A percentile compares a stretch with the other conserved stretches of the same genome.
Conservation (phyloP, 2,797 vertebrate species). For the Tapera naevia region DNA sequence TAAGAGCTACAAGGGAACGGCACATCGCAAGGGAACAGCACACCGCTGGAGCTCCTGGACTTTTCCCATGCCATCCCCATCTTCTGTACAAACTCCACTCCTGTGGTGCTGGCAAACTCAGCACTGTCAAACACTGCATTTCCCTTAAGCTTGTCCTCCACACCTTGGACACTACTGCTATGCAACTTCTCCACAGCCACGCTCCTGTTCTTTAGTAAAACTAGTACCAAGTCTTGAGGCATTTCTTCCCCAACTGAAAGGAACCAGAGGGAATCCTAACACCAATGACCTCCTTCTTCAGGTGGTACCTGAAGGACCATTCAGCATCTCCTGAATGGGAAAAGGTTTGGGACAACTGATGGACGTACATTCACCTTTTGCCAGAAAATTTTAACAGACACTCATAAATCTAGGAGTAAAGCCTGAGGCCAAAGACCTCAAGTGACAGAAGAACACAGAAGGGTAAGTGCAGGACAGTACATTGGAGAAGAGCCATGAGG, state of each 20-base stretch:
- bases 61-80: rapidly evolving
- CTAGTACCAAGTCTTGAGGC: neutral
- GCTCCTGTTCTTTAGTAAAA: neutral
- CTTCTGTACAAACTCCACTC: neutral
- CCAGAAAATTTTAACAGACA: neutral
- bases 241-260: neutral
- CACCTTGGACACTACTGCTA: neutral
- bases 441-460: neutral
- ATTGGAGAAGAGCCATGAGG: neutral
- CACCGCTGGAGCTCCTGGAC: neutral
- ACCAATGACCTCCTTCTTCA: neutral
- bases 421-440: neutral
- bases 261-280: neutral
- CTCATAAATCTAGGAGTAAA: neutral
- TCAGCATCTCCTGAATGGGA: neutral
- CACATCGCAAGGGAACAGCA: neutral
- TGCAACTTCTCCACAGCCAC: neutral
- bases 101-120: neutral
- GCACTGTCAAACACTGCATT: neutral
- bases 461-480: neutral
- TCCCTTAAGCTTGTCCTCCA: neutral
- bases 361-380: neutral
- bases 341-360: neutral
- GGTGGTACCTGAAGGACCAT: neutral
- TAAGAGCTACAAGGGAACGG: neutral